Percentiles rank a stretch among this genome's conserved stretches.
Conservation (phyloP, 1,140 invertebrate species). For the Sycophaga agraensis region DNA sequence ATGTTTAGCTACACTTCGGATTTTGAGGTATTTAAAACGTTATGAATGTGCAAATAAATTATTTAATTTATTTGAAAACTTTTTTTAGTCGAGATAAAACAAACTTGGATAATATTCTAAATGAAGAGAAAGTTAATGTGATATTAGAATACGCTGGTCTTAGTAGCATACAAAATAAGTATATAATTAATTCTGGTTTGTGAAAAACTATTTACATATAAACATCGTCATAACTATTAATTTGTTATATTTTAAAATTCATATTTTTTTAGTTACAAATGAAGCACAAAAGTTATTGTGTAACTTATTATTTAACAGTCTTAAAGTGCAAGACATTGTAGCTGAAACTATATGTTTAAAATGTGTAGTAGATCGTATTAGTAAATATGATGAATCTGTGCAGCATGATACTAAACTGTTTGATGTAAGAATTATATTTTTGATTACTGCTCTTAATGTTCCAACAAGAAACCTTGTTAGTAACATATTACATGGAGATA, state of each 20-base stretch:
- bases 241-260: slow-evolving; percentile 32
- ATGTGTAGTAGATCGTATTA: slow-evolving; percentile 74
- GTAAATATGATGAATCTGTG: slow-evolving; percentile 62
- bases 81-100: slow-evolving; percentile 72
- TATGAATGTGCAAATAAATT: slow-evolving; percentile 4
- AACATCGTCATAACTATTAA: slow-evolving; percentile 6
- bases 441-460: slow-evolving; percentile 79
- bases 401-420: slow-evolving; percentile 79
- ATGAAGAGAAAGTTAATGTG: slow-evolving; percentile 65
- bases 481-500: slow-evolving; percentile 77
- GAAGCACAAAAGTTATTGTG: slow-evolving; percentile 88
- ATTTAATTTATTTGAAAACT: not conserved
- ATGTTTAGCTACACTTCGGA: slow-evolving; percentile 60
- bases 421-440: slow-evolving; percentile 85
- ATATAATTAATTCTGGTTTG: slow-evolving; percentile 9
- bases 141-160: slow-evolving; percentile 69
- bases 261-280: slow-evolving; percentile 59
- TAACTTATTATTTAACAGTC: slow-evolving; percentile 85
- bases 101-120: slow-evolving; percentile 69
- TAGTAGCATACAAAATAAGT: slow-evolving; percentile 9
- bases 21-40: slow-evolving; percentile 56
- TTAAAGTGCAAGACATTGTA: slow-evolving; percentile 68
- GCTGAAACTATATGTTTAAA: slow-evolving; percentile 72
- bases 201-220: not conserved
- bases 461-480: slow-evolving; percentile 72